Evolutionary conservation across 2,888 invertebrate species (phyloP), one percentile per base, ranked within the genome.

Genomic region (Incurvaria masculella): DNA sequence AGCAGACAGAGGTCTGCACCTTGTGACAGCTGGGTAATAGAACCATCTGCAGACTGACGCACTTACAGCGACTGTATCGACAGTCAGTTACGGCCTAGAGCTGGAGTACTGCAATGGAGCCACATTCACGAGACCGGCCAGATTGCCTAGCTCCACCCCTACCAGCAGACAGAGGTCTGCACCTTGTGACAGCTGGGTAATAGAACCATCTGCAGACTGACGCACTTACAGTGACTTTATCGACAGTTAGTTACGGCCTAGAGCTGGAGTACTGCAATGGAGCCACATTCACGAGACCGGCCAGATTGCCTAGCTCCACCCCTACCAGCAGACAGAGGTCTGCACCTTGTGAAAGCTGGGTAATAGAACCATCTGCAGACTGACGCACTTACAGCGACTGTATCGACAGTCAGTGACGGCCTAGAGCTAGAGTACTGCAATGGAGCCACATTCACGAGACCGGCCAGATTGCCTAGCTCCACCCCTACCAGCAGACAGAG

Each of bases 121-220:
- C 4, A 93, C 82, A 66, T 92, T 92, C 21, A 90, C 83, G 1
- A 94, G 91, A 0, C 94, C 94, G 18, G 89, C 81, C 14, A 93
- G 69, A 54, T 95, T 90, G 2, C 95, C 95, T 51, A 91, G 83
- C 67, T 95, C 93, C 0, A 94, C 93, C 1, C 94, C 94, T 49
- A 91, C 82, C 0, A 82, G 69, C 14, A 96, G 80, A 53, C 94
- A 95, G 19, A 89, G 69, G 2, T n/a, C n/a, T n/a, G n/a, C n/a
- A n/a, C n/a, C n/a, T n/a, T n/a, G n/a, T n/a, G n/a, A n/a, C n/a
- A n/a, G n/a, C n/a, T n/a, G n/a, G n/a, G n/a, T n/a, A n/a, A n/a
- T n/a, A n/a, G n/a, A n/a, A n/a, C n/a, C n/a, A n/a, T n/a, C n/a
- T n/a, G n/a, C n/a, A n/a, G n/a, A n/a, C n/a, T n/a, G n/a, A n/a